Evolutionary conservation across 2,113 vertebrate genomes (phyloP).

Genomic region (cat (Felis catus)): F.catus_Fca126_mat1.0 CM031416.1:17431501-17432000

Average conservation of each 20-base stretch:
- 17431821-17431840: background rate
- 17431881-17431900: background rate
- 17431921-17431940: background rate
- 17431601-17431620: background rate
- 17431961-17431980: background rate
- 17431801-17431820: background rate
- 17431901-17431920: background rate
- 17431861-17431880: background rate
- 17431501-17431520: too few relatives aligned
- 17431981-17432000: background rate
- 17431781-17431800: background rate
- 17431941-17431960: background rate
- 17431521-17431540: too few relatives aligned
- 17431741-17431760: background rate
- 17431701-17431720: background rate
- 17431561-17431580: background rate
- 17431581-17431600: background rate
- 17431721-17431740: background rate
- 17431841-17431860: background rate
- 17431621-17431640: background rate
- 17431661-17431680: background rate
- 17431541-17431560: too few relatives aligned
- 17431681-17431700: background rate
- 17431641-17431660: background rate
- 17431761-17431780: background rate